phyloP scores from a whole-genome alignment of 2,888 invertebrate genomes.

The Panzeria rudis region DNA sequence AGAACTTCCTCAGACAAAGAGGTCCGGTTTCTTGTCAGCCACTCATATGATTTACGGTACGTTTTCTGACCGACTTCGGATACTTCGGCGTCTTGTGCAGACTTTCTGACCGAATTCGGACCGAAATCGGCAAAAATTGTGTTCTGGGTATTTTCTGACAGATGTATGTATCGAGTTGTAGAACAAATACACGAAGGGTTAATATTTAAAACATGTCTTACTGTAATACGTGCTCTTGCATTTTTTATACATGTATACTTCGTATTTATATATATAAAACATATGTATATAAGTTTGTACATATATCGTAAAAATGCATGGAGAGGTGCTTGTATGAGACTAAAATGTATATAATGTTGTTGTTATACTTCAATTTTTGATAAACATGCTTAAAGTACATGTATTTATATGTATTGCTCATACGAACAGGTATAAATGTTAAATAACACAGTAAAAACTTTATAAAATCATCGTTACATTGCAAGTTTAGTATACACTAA shows the following conservation, averaged over 20 bases:
- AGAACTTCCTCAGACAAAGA: too few relatives aligned
- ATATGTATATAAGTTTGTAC: background rate
- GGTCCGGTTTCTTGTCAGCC: too few relatives aligned
- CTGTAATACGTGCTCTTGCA: slow-evolving; percentile 62
- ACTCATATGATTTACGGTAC: too few relatives aligned
- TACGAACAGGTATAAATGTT: slow-evolving; percentile 5
- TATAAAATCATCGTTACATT: background rate
- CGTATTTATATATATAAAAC: slow-evolving; percentile 6
- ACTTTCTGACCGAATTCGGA: too few relatives aligned
- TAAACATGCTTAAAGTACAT: slow-evolving; percentile 26
- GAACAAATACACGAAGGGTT: slow-evolving; percentile 69
- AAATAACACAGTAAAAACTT: slow-evolving; percentile 20
- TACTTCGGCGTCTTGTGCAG: too few relatives aligned
- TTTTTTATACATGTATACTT: background rate
- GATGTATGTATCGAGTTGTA: slow-evolving; percentile 44
- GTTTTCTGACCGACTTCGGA: too few relatives aligned
- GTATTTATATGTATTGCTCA: background rate
- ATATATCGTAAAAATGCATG: background rate
- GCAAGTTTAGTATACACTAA: background rate
- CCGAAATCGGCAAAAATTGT: too few relatives aligned
- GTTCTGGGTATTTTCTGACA: slow-evolving; percentile 1
- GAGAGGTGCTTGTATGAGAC: background rate
- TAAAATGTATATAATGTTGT: slow-evolving; percentile 9
- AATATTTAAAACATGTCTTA: slow-evolving; percentile 72
- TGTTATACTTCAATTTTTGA: slow-evolving; percentile 52